A percentile compares a stretch with the other conserved stretches of the same genome.
Conservation (phyloP, 1,140 invertebrate species). For the Leptopilina clavipes region DNA sequence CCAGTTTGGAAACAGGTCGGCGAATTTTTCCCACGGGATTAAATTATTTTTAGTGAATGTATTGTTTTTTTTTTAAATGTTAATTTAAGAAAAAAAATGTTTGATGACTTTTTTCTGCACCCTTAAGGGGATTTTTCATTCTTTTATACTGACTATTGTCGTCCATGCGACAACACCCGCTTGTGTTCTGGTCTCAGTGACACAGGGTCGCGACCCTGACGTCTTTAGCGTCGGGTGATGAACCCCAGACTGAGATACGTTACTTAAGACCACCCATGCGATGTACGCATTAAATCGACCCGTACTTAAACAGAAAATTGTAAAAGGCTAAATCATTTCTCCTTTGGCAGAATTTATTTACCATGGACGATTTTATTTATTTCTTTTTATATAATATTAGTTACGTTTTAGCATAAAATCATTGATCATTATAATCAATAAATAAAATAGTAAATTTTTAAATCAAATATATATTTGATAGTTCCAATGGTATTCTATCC, state of each 20-base stretch:
- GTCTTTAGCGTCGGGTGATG: conserved; percentile 29
- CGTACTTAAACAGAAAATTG: conserved; percentile 1
- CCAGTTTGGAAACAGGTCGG: no score
- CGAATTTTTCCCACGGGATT: no score
- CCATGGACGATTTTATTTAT: no score
- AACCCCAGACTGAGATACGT: conserved; percentile 28
- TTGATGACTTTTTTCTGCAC: not conserved
- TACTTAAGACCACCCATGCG: conserved; percentile 29
- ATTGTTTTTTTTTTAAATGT: no score
- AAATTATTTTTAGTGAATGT: no score
- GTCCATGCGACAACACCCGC: conserved; percentile 28
- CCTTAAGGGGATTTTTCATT: not conserved
- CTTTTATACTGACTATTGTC: not conserved
- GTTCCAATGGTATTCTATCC: no score
- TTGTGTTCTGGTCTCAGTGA: conserved; percentile 30
- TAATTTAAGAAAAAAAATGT: no score
- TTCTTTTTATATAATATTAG: not conserved
- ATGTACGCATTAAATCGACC: conserved; percentile 11
- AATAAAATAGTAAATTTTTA: no score
- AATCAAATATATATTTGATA: no score
- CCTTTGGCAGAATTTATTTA: not conserved
- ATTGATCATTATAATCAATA: no score
- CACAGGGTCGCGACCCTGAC: conserved; percentile 30
- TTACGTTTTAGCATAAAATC: no score
- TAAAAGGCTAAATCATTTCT: not conserved